These are phyloP conservation scores for Synanthedon tipuliformis DNA, from an alignment of 2,888 invertebrate species.

Conservation along the genomic window DNA sequence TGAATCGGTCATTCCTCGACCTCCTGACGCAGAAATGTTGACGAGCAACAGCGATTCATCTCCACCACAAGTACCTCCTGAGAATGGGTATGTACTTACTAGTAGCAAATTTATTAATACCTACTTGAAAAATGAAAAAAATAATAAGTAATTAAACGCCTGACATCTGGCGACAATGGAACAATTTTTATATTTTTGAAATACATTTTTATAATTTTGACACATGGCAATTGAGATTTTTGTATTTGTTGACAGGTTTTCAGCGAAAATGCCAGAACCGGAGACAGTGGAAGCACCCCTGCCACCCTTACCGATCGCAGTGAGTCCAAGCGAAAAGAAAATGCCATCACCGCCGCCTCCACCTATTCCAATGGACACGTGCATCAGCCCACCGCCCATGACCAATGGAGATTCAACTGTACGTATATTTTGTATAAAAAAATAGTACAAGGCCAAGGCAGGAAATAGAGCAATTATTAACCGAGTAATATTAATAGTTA, in stretches of 20 bases:
- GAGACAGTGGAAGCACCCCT: constrained; percentile 32
- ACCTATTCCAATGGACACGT: constrained; percentile 47
- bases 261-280: constrained; percentile 21
- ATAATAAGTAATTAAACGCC: no score
- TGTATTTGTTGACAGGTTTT: constrained; percentile 14
- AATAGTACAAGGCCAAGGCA: no score
- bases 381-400: constrained; percentile 50
- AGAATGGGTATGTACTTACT: constrained; percentile 45
- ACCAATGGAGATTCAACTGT: constrained; percentile 51
- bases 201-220: no score
- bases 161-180: no score
- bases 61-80: constrained; percentile 36
- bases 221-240: no score
- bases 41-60: constrained; percentile 22
- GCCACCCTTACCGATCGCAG: constrained; percentile 27
- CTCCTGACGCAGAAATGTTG: constrained; percentile 53
- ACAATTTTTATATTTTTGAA: no score
- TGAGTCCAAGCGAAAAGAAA: constrained; percentile 2
- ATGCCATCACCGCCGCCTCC: constrained; percentile 28
- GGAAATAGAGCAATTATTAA: no score
- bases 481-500: no score
- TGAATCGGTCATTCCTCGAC: constrained; percentile 83
- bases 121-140: no score
- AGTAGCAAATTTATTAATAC: not conserved
- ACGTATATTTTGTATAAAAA: constrained; percentile 13